These are phyloP conservation scores for Chinchilla lanigera DNA, from an alignment of 2,113 vertebrate genomes.

Conservation along the genomic window DNA sequence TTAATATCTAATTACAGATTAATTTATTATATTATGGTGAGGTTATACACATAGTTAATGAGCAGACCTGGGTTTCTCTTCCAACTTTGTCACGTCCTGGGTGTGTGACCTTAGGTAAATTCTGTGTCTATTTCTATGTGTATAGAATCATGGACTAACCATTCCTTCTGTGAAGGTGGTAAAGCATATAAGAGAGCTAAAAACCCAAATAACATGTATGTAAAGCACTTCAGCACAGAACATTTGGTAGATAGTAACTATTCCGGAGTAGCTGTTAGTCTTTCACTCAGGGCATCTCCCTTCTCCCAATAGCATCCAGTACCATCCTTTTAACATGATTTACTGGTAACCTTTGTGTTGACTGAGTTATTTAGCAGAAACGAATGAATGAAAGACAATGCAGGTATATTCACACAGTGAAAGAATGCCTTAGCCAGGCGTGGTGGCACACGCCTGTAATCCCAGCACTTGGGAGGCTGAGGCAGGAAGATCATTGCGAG, in stretches of 20 bases:
- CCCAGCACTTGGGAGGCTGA: no score
- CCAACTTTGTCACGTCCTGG: background rate
- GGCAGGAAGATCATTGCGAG: no score
- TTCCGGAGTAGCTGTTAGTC: background rate
- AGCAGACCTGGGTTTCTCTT: background rate
- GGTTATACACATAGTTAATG: background rate
- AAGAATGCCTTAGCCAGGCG: background rate
- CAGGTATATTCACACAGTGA: background rate
- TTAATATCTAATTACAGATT: background rate
- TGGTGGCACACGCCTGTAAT: no score
- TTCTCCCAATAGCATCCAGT: background rate
- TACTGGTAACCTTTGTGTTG: background rate
- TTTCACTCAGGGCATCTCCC: background rate
- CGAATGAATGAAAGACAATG: background rate
- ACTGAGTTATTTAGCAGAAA: conserved; percentile 13
- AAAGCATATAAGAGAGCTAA: background rate
- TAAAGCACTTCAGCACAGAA: background rate
- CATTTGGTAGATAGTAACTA: background rate
- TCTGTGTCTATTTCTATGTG: background rate
- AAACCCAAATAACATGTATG: background rate
- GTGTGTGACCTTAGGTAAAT: background rate
- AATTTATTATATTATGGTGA: background rate
- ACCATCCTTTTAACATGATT: background rate
- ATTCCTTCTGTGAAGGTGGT: background rate
- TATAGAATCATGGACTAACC: background rate